Base-by-base conservation (phyloP, 2,888 invertebrate species). In the Tanytarsus gracilentus region DNA sequence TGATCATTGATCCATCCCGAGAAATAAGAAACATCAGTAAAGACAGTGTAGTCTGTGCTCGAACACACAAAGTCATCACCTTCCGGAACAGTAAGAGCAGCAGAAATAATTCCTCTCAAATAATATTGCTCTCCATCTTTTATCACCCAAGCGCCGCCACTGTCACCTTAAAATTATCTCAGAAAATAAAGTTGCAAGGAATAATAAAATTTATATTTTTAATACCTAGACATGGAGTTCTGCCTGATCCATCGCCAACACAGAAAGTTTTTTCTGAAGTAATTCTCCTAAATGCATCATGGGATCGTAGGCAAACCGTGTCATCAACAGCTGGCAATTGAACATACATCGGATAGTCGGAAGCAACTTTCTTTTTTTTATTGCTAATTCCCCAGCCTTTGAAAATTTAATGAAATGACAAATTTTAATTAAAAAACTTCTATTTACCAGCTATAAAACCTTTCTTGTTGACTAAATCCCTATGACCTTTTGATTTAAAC, bases 231-330 rank as follows among this genome's bases (percentile, higher is more conserved):
- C 59, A 59, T 16, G 59, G 59, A 14, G 33, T 50, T 11, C 33
- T 48, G 7, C 9, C 29, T 21, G n/a, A 29, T 16, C 30, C 14
- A 16, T 33, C 50, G 11, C 60, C 60, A 23, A 40, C 50, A 27
- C 79, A 78, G 63, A 78, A 73, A 0, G 77, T 77, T 36, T 69
- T 70, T 52, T 74, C 71, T 1, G 77, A 75, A 1, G 75, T 76
- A 16, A 70, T 62, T 4, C 64, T 56, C 5, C 66, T 66, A 61
- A 75, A 77, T 53, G 71, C 69, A 7, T 67, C 56, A 61, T 76
- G 73, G 8, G 76, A 75, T 62, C 74, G 69, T 14, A 78, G 69
- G 66, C 81, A 81, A 7, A 68, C 69, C 39, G 74, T 73, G 66
- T 78, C 72, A 30, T 76, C 75, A 0, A 79, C 77, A 62, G 81